Evolutionary conservation across 2,888 invertebrate species (phyloP), one percentile per base, ranked within the genome.

Genomic region (Alitta virens): DNA sequence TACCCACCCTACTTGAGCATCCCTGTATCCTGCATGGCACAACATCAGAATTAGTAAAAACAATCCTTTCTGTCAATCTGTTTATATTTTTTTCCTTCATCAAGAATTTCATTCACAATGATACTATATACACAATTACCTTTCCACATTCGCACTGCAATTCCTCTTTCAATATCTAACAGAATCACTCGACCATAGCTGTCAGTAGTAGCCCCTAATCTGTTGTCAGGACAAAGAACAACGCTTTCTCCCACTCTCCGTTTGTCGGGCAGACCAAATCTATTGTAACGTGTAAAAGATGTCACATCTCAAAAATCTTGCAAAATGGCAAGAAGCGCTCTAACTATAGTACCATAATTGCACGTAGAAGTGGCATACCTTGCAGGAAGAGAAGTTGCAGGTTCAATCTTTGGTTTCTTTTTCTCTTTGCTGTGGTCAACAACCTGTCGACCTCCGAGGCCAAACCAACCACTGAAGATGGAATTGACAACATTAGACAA

Each of bases 1-100:
- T 49, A 97, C 85, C 87, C 96, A 98, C 1, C 92, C 93, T 79
- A 94, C 92, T 78, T 97, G 92, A 0, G 97, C 96, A 78, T 97
- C 94, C 56, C 97, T 86, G 81, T 94, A 98, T 2, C 98, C 85
- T 84, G 66, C 2, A 18, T 40, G 16, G n/a, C n/a, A n/a, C n/a
- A n/a, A n/a, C n/a, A n/a, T n/a, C n/a, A n/a, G n/a, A n/a, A n/a
- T n/a, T n/a, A n/a, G n/a, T n/a, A n/a, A n/a, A n/a, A n/a, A n/a
- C n/a, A n/a, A n/a, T n/a, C n/a, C n/a, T n/a, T n/a, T n/a, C n/a
- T n/a, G n/a, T n/a, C n/a, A n/a, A n/a, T n/a, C n/a, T n/a, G n/a
- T n/a, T n/a, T n/a, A n/a, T n/a, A n/a, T n/a, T n/a, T n/a, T n/a
- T n/a, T n/a, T n/a, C n/a, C n/a, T n/a, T n/a, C n/a, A n/a, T n/a